Conservation (phyloP, 2,113 vertebrate genomes). For the Silurus asotus region DNA sequence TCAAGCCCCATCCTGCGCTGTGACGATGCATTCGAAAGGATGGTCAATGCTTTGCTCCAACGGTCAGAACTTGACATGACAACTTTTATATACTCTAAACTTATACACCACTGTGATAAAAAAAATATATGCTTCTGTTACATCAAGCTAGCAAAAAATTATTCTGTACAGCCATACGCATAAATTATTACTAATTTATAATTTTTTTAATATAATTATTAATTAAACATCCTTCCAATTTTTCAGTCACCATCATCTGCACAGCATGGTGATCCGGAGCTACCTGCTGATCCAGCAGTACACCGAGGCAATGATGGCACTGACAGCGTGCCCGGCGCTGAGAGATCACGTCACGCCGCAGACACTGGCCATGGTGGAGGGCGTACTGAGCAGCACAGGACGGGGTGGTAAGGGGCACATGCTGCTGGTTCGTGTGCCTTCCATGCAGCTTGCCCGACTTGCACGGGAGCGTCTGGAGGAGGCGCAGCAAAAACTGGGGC, state of each 20-base stretch:
- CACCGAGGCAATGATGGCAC: slow-evolving; percentile 93
- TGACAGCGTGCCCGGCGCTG: slow-evolving; percentile 86
- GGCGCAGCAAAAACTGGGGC: slow-evolving; percentile 89
- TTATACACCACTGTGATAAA: not conserved
- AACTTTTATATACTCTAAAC: not conserved
- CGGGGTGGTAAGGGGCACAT: slow-evolving; percentile 89
- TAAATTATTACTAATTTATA: too few species aligned
- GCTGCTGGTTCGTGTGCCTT: slow-evolving; percentile 93
- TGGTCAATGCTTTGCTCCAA: slow-evolving; percentile 90
- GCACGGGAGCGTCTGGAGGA: slow-evolving; percentile 91
- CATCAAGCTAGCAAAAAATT: too few species aligned
- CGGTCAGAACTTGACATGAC: slow-evolving; percentile 74
- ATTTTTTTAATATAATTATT: too few species aligned
- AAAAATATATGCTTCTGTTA: too few species aligned
- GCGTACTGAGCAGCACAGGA: slow-evolving; percentile 85
- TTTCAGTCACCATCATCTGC: slow-evolving; percentile 88
- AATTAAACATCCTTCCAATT: too few species aligned
- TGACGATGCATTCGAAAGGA: slow-evolving; percentile 96
- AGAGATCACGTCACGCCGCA: slow-evolving; percentile 94
- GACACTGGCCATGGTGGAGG: slow-evolving; percentile 93
- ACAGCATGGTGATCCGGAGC: slow-evolving; percentile 98
- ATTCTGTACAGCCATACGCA: too few species aligned
- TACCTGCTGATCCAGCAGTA: slow-evolving; percentile 99
- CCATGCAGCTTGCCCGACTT: slow-evolving; percentile 92
- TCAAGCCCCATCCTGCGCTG: slow-evolving; percentile 93